Percentiles rank a stretch among this genome's conserved stretches.
These are phyloP conservation scores for Polyommatus iphigenia DNA, from an alignment of 2,888 invertebrate species.

Conservation along the genomic window DNA sequence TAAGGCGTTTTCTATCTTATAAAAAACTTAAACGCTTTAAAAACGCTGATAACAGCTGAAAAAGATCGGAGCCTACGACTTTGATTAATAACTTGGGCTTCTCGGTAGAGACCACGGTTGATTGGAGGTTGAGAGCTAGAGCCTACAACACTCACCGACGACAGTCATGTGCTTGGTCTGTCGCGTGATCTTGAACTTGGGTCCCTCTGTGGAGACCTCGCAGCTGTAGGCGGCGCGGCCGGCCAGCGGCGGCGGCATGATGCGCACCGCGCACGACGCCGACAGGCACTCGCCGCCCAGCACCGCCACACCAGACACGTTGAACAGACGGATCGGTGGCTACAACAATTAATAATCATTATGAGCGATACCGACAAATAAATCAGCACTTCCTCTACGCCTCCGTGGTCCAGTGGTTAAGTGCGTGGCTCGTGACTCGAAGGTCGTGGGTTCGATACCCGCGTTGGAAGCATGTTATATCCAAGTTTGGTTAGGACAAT, in stretches of 20 bases:
- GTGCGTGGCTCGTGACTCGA: too few relatives aligned
- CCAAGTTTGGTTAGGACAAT: too few relatives aligned
- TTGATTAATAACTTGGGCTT: slow-evolving; percentile 59
- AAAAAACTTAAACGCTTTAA: too few relatives aligned
- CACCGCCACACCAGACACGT: slow-evolving; percentile 69
- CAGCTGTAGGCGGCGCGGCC: slow-evolving; percentile 69
- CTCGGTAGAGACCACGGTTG: slow-evolving; percentile 71
- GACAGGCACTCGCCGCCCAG: slow-evolving; percentile 66
- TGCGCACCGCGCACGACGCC: slow-evolving; percentile 65
- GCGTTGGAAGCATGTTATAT: too few relatives aligned
- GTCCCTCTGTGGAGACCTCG: slow-evolving; percentile 73
- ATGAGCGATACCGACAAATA: background rate
- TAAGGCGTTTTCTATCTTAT: too few relatives aligned
- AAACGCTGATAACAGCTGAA: too few relatives aligned
- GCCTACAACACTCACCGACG: slow-evolving; percentile 56
- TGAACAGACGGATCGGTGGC: slow-evolving; percentile 70
- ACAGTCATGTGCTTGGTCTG: slow-evolving; percentile 74
- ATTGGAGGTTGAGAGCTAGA: slow-evolving; percentile 49
- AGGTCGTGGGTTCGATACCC: too few relatives aligned
- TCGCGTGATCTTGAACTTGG: slow-evolving; percentile 70
- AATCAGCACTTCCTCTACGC: background rate
- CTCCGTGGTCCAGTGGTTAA: too few relatives aligned
- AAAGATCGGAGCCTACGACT: too few relatives aligned
- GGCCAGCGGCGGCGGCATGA: slow-evolving; percentile 70
- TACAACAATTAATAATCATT: too few relatives aligned